phyloP scores from a whole-genome alignment of 2,888 invertebrate genomes.

The Ennomos quercinarius region DNA sequence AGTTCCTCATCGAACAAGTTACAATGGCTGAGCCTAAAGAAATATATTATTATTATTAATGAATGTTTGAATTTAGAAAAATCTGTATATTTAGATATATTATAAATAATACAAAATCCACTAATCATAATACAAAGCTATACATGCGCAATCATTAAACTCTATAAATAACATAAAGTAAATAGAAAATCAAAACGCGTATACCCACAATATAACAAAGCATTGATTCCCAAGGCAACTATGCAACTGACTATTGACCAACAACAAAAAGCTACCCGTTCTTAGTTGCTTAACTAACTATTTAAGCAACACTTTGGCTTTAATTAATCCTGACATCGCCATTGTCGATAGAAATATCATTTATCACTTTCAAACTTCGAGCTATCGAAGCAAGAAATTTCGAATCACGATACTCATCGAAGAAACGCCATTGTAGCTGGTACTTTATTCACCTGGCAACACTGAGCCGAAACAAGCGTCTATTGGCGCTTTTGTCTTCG shows the following conservation, averaged over 20 bases:
- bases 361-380: conserved; percentile 74
- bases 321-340: conserved; percentile 82
- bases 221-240: conserved; percentile 32
- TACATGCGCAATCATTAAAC: conserved; percentile 36
- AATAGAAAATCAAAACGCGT: conserved; percentile 32
- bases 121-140: conserved; percentile 27
- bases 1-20: no score
- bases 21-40: no score
- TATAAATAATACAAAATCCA: not conserved
- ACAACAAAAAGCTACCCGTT: conserved; percentile 65
- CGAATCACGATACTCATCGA: conserved; percentile 53
- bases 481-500: conserved; percentile 54
- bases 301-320: conserved; percentile 76
- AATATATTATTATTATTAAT: no score
- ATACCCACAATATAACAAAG: conserved; percentile 27
- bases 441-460: conserved; percentile 58
- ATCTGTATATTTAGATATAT: not conserved
- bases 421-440: conserved; percentile 52
- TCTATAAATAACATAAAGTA: conserved; percentile 27
- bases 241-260: conserved; percentile 43
- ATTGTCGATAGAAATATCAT: conserved; percentile 74
- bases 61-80: not conserved
- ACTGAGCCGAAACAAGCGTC: conserved; percentile 45
- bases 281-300: conserved; percentile 76
- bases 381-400: conserved; percentile 66